Conservation (phyloP, 2,113 vertebrate species). For the Orcinus orca region DNA sequence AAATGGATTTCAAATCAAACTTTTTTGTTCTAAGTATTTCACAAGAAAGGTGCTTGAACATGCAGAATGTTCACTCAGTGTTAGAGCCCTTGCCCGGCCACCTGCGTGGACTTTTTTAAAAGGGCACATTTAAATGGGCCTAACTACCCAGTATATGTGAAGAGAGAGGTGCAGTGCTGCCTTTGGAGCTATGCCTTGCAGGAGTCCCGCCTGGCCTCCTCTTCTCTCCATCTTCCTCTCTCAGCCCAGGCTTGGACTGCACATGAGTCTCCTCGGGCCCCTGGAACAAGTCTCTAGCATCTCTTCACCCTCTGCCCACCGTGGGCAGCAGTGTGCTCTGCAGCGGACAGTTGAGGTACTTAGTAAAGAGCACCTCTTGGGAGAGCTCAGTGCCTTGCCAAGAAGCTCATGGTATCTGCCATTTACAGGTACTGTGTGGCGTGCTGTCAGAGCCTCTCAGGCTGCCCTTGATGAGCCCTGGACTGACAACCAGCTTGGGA, state of each 20-base stretch:
- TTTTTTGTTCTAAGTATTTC: background rate
- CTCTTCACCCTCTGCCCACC: background rate
- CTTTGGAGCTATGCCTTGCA: background rate
- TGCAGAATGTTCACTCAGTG: background rate
- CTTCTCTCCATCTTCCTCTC: background rate
- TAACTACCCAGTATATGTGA: background rate
- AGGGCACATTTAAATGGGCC: background rate
- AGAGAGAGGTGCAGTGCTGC: background rate
- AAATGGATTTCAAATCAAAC: conserved; percentile 35
- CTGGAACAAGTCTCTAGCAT: background rate
- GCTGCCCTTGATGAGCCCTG: background rate
- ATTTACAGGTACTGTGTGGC: background rate
- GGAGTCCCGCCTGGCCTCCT: background rate
- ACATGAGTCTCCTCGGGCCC: fast-evolving
- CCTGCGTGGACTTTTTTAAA: background rate
- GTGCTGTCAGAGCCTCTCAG: background rate
- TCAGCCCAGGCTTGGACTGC: background rate
- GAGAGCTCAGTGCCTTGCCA: background rate
- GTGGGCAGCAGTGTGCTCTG: background rate
- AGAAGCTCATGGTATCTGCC: background rate
- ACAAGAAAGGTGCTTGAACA: background rate
- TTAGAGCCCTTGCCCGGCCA: background rate
- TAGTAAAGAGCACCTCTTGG: background rate
- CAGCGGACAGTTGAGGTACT: background rate
- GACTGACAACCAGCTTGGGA: background rate